A percentile compares a stretch with the other conserved stretches of the same genome.
Evolutionary conservation across 2,113 vertebrate genomes (phyloP).

Genomic region (Gallinago undulata): DNA sequence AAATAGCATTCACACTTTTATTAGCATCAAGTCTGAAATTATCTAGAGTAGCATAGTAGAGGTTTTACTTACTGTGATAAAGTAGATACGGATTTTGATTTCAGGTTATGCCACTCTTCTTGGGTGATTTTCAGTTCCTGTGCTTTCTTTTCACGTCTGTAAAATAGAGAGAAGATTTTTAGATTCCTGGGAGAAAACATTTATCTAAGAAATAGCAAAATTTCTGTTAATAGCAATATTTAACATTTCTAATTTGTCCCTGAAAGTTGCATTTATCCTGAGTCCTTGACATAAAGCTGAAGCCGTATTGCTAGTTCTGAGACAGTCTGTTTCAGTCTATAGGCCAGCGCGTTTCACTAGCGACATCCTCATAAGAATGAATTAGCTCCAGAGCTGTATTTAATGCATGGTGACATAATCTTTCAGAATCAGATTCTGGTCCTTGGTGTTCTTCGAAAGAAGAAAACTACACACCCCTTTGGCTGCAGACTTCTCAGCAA

Average conservation of each 20-base stretch:
- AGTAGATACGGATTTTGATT: not conserved
- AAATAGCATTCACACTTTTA: not conserved
- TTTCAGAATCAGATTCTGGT: not conserved
- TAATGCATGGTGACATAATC: accelerated
- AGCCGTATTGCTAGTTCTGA: not conserved
- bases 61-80: not conserved
- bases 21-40: not conserved
- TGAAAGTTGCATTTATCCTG: not conserved
- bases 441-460: not conserved
- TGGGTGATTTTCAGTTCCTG: not conserved
- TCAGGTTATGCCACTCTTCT: not conserved
- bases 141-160: not conserved
- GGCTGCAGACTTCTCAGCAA: not conserved
- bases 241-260: no score
- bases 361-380: not conserved
- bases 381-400: no score
- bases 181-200: not conserved
- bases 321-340: not conserved
- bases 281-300: no score
- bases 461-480: not conserved
- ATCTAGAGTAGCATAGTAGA: not conserved
- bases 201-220: not conserved
- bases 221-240: not conserved
- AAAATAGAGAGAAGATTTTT: not conserved
- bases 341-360: not conserved